Evolutionary conservation across 2,113 vertebrate species (phyloP).

Genomic region (Salvelinus alpinus): DNA sequence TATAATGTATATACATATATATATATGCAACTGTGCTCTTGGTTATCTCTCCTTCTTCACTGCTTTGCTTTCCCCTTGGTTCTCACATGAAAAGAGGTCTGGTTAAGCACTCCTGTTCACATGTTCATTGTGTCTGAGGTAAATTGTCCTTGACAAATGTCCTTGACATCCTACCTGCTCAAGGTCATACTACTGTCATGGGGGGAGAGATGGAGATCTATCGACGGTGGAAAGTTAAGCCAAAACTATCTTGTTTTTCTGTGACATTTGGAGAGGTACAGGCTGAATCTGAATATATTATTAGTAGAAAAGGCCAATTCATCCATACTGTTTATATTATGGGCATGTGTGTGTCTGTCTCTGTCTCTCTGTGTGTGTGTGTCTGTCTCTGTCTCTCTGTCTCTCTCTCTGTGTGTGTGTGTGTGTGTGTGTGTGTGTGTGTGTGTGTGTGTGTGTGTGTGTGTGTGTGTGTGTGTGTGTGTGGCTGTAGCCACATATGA

Average conservation of each 20-base stretch:
- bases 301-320: slow-evolving; percentile 52
- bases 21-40: too few relatives aligned
- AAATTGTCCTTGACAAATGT: too few relatives aligned
- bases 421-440: slow-evolving; percentile 10
- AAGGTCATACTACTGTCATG: too few relatives aligned
- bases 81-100: too few relatives aligned
- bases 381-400: neutral
- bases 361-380: neutral
- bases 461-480: neutral
- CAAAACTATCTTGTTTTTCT: slow-evolving; percentile 59
- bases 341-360: slow-evolving; percentile 1
- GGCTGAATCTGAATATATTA: slow-evolving; percentile 45
- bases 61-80: too few relatives aligned
- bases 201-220: too few relatives aligned
- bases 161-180: too few relatives aligned
- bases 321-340: slow-evolving; percentile 6
- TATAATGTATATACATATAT: too few relatives aligned
- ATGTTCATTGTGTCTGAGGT: too few relatives aligned
- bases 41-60: too few relatives aligned
- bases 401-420: neutral
- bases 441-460: slow-evolving; percentile 12
- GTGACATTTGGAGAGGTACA: slow-evolving; percentile 68
- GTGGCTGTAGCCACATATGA: neutral
- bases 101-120: too few relatives aligned
- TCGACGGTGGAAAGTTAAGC: too few relatives aligned